phyloP scores from a whole-genome alignment of 2,113 vertebrate genomes.

The Odocoileus hemionus region DNA sequence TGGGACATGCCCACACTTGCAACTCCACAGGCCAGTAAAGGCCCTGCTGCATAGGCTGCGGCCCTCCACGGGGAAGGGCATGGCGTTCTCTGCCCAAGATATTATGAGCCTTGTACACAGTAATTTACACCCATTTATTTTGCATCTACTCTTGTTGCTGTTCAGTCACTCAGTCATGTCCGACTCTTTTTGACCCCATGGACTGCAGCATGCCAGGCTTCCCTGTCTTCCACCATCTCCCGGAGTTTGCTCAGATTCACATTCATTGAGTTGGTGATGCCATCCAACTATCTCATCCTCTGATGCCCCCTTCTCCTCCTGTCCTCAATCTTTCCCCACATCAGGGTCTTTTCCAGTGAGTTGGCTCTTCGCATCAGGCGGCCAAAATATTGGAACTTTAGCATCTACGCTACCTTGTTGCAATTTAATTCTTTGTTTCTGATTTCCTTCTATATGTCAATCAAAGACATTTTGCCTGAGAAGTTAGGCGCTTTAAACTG shows the following conservation, averaged over 20 bases:
- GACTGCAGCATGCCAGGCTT: background rate
- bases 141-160: background rate
- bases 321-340: background rate
- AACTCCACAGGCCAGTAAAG: background rate
- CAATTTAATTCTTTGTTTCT: background rate
- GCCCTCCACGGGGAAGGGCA: no score
- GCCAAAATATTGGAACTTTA: background rate
- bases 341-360: background rate
- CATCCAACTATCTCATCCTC: background rate
- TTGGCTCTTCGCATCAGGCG: background rate
- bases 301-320: background rate
- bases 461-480: background rate
- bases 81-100: fast-evolving
- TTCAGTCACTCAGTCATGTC: background rate
- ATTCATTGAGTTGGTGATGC: background rate
- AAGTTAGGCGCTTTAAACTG: background rate
- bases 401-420: background rate
- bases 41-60: background rate
- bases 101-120: background rate
- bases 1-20: background rate
- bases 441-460: background rate
- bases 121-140: background rate
- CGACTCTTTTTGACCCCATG: background rate
- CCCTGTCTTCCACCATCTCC: background rate
- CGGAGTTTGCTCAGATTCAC: background rate